Evolutionary conservation across 1,140 invertebrate genomes (phyloP).

Genomic region (Eubasilissa regina): DNA sequence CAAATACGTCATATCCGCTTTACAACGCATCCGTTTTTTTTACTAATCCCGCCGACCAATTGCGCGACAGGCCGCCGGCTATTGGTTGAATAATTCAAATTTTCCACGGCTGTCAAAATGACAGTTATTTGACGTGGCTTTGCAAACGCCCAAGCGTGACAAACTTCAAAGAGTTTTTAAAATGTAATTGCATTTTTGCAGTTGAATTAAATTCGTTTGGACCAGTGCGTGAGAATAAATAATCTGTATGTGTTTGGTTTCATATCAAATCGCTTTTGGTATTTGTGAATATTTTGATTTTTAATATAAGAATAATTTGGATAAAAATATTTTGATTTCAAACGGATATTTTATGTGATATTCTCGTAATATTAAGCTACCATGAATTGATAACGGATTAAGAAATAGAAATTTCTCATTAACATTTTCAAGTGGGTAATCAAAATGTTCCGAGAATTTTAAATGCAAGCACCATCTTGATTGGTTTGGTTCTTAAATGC

Average conservation of each 20-base stretch:
- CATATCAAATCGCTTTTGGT: too few species aligned
- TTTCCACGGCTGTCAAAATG: slow-evolving; percentile 53
- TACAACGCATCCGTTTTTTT: slow-evolving; percentile 13
- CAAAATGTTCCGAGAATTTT: too few species aligned
- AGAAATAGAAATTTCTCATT: too few species aligned
- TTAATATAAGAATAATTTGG: too few species aligned
- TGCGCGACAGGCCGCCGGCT: slow-evolving; percentile 34
- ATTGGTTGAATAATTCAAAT: slow-evolving; percentile 50
- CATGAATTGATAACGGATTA: too few species aligned
- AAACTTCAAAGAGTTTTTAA: slow-evolving; percentile 41
- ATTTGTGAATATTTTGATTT: too few species aligned
- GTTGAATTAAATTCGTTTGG: slow-evolving; percentile 26
- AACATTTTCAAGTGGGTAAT: too few species aligned
- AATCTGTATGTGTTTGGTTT: background rate
- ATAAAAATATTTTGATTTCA: too few species aligned
- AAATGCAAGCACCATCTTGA: too few species aligned
- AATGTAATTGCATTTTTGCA: background rate
- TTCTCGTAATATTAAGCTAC: too few species aligned
- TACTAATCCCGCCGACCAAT: slow-evolving; percentile 21
- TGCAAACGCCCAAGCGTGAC: slow-evolving; percentile 31
- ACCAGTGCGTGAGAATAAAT: background rate
- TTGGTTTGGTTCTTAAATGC: too few species aligned
- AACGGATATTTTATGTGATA: too few species aligned
- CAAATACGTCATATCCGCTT: slow-evolving; percentile 32
- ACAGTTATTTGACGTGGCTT: slow-evolving; percentile 52